Base-by-base conservation (phyloP, 2,797 vertebrate species). In the Anguilla marmorata region DNA sequence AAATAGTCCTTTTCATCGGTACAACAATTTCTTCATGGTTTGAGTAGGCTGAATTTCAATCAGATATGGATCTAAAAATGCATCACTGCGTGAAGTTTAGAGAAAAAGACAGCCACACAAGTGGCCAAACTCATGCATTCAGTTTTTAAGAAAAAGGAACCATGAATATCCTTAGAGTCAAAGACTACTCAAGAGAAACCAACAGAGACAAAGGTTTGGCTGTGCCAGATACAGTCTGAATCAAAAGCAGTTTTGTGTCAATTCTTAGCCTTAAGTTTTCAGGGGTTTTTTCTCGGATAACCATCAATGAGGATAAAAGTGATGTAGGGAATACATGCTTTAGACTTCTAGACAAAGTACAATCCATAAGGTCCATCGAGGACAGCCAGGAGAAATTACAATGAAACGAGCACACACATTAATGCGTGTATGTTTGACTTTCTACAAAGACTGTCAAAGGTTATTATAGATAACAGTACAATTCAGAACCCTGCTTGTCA, bases 401-500 rank as follows among this genome's bases (percentile, higher is more conserved):
- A 11, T 37, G 14, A 76, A 37, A 76, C 16, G n/a, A 76, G 30
- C 12, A 41, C 87, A 87, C 79, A 88, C 16, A 90, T 88, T 8
- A n/a, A 90, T 91, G 89, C 89, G 88, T 88, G 37, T 89, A 60
- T 84, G 72, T 76, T 41, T 76, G 33, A 37, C 33, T 76, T 41
- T 76, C 33, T 41, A 37, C 69, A 30, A 33, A 74, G 30, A 37
- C 69, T 12, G 69, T 14, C 69, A 74, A 74, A 74, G n/a, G 30
- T 12, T 33, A 74, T 74, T 74, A 30, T 19, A 30, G n/a, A 74
- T 30, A 30, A 74, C n/a, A 74, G 69, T 12, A 33, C n/a, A 74
- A 74, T 74, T 74, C 69, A 74, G 69, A 74, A 11, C 21, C 2
- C 11, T 74, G 27, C 11, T 19, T 76, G 72, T 76, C 72, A 76